Base-by-base conservation (phyloP, 2,888 invertebrate species). In the Philereme transversata region DNA sequence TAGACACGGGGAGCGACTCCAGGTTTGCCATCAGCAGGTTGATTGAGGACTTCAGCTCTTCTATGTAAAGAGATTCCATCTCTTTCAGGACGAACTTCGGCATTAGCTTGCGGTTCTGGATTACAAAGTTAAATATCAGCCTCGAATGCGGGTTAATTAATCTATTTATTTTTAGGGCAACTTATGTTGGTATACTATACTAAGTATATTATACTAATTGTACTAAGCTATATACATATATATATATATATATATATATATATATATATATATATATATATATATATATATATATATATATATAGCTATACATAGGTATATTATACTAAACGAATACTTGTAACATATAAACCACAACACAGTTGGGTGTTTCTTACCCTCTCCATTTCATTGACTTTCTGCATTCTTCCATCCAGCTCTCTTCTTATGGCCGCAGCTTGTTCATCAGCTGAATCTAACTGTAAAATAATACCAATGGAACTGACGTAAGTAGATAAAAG, bases 21-120 rank as follows among this genome's bases (percentile, higher is more conserved):
- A 99, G 94, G 94, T 99, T 99, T 69, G 98, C 97, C 98, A 99
- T 99, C 80, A 99, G 94, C 76, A 98, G 95, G 92, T 99, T 99
- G 88, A 99, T 99, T 71, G 99, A 98, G 64, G 99, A 96, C 90
- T 99, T 98, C 81, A 99, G 93, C 92, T 99, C 99, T 93, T 99
- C 99, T 81, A 99, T 97, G 93, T 99, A 99, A 81, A 99, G 95
- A 56, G 98, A 98, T 93, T 99, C 99, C 99, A 99, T 99, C 93
- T 99, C 99, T 94, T 99, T 99, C 76, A 99, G 95, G 69, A 99
- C 99, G 94, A 99, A 99, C 93, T 98, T 99, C 74, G 99, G 99
- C 98, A 99, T 98, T 81, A 99, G 91, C 92, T 98, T 98, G 76
- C 98, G 96, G 89, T 99, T 98, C 97, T 98, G 88, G 41, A 72